Evolutionary conservation across 2,113 vertebrate genomes (phyloP).

Genomic region (Limnothrissa miodon): DNA sequence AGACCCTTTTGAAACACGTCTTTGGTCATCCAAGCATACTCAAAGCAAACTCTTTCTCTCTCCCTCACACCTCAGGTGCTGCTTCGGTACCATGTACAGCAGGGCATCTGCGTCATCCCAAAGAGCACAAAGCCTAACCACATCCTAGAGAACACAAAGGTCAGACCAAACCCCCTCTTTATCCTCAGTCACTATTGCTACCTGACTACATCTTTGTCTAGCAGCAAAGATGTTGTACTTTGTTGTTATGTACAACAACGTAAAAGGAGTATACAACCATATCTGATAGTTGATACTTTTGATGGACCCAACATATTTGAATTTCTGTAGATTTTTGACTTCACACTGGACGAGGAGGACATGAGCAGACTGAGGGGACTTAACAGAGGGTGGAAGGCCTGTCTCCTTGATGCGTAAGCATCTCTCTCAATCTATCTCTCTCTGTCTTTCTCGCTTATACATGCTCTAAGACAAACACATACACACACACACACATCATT

Average conservation of each 20-base stretch:
- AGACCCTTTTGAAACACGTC: not conserved
- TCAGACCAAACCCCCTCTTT: slow-evolving; percentile 24
- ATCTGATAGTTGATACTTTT: no score
- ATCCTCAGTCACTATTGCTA: not conserved
- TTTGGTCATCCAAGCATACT: not conserved
- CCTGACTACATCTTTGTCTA: not conserved
- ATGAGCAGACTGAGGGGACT: slow-evolving; percentile 60
- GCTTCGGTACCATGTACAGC: slow-evolving; percentile 71
- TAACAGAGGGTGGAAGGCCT: slow-evolving; percentile 64
- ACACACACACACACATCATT: not conserved
- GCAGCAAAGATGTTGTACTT: no score
- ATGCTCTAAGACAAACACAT: not conserved
- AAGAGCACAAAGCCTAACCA: slow-evolving; percentile 71
- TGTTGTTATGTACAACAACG: no score
- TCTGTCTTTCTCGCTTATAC: no score
- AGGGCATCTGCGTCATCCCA: slow-evolving; percentile 69
- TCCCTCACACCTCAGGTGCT: slow-evolving; percentile 56
- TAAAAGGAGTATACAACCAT: no score
- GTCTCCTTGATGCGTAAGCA: slow-evolving; percentile 51
- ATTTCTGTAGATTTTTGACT: slow-evolving; percentile 70
- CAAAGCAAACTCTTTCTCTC: not conserved
- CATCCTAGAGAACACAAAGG: slow-evolving; percentile 77
- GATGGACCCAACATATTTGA: not conserved
- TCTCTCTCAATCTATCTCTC: no score
- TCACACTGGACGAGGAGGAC: slow-evolving; percentile 65